Evolutionary conservation across 2,888 invertebrate genomes (phyloP), one percentile per base, ranked within the genome.

Genomic region (Fragum whitleyi): DNA sequence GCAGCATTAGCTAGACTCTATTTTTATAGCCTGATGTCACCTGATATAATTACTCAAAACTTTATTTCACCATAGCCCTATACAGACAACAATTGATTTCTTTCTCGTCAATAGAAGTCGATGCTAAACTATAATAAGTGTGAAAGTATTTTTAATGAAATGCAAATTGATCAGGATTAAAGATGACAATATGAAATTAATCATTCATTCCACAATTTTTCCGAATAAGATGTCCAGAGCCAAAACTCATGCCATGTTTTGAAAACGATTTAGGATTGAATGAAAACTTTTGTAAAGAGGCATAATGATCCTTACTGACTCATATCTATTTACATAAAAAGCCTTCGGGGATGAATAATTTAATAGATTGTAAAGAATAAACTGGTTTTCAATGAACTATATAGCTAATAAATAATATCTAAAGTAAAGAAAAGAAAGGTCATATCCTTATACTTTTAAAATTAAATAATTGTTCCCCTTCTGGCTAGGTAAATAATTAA

Each of bases 11-110:
- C 47, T 47, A n/a, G 47, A n/a, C n/a, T 51, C 57, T 57, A 57
- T 57, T 57, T 57, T 57, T 57, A 57, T 7, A 26, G 28, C 19
- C 57, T 57, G 57, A 57, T 57, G 57, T 57, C 57, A 57, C 11
- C 6, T 6, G 47, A 47, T 47, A 5, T 47, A 47, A 47, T 47
- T 47, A 9, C 47, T 47, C 47, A 47, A 47, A 47, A 47, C 39
- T 14, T 39, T 39, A n/a, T n/a, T n/a, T n/a, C n/a, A n/a, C n/a
- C n/a, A n/a, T n/a, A n/a, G n/a, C n/a, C n/a, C n/a, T n/a, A n/a
- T n/a, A 47, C 16, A n/a, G 14, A 47, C 5, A 47, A 47, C 47
- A 47, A 47, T 36, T 3, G 9, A 36, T 36, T 36, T 36, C 32
- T 36, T 36, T 36, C 32, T n/a, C n/a, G n/a, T n/a, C n/a, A n/a